Percentiles rank a stretch among this genome's conserved stretches.
Conservation (phyloP, 2,888 invertebrate species). For the Eilema griseolum region DNA sequence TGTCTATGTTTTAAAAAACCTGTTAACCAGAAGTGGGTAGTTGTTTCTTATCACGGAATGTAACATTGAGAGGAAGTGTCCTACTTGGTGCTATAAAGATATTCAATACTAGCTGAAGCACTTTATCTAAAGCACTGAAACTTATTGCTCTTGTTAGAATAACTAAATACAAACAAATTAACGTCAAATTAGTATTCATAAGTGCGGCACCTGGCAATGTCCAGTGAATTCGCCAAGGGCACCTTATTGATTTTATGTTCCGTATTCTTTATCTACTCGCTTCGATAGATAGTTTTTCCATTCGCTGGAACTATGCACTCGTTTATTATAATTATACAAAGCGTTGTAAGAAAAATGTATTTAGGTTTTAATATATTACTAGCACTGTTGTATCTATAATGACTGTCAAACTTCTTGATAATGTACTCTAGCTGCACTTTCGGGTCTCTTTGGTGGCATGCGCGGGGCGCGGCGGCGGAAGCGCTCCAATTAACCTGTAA, state of each 20-base stretch:
- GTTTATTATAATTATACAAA: background rate
- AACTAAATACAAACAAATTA: too few relatives aligned
- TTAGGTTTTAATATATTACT: background rate
- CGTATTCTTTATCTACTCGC: too few relatives aligned
- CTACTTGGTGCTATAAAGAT: background rate
- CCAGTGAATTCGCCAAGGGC: too few relatives aligned
- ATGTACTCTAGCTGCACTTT: background rate
- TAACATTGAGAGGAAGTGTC: background rate
- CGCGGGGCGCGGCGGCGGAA: too few relatives aligned
- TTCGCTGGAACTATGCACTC: background rate
- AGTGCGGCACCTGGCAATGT: too few relatives aligned
- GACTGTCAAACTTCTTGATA: background rate
- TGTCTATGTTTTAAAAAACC: background rate
- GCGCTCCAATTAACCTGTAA: too few relatives aligned
- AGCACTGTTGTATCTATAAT: background rate
- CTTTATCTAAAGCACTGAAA: too few relatives aligned
- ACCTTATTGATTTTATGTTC: background rate
- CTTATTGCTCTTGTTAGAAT: too few relatives aligned
- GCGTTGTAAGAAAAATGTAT: background rate
- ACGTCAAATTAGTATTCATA: too few relatives aligned
- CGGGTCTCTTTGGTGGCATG: background rate
- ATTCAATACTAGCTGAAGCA: too few relatives aligned
- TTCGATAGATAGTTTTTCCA: background rate
- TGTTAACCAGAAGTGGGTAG: background rate
- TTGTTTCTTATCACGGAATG: background rate